Evolutionary conservation across 2,888 invertebrate species (phyloP), one percentile per base, ranked within the genome.

Genomic region (Cantharis rustica): DNA sequence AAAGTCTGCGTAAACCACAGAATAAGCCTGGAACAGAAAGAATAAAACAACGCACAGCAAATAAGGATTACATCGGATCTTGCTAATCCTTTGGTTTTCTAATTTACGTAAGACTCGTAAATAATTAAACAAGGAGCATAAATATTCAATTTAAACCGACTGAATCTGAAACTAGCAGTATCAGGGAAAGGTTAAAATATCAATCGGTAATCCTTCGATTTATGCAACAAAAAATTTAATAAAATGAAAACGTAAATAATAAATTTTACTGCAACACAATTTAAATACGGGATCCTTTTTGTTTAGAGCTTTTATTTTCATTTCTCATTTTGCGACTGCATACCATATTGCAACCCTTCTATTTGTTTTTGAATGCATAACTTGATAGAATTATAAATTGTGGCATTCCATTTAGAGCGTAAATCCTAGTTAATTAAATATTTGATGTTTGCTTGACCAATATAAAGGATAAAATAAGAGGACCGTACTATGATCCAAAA

Each of bases 81-180:
- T 20, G 64, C 23, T 66, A 66, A 66, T 66, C 64, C 64, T 20
- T 20, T 16, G 20, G 20, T 47, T 66, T 66, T n/a, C 20, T 20
- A 66, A 66, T 66, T 66, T 66, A 66, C n/a, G 64, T 66, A 66
- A 66, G 23, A 66, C 47, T 47, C 64, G 64, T 66, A 66, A 66
- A 66, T 66, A 66, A 66, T 66, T 66, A 66, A 66, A 66, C 64
- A 16, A 20, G 64, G 13, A 66, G 16, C n/a, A 66, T 66, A 66
- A 66, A 66, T 66, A n/a, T 66, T 23, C 64, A 66, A 66, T 23
- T 66, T 66, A 66, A 66, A 66, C 20, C 64, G n/a, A 66, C 64
- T 66, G 23, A 66, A 66, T 20, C 64, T 20, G 5, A 20, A n/a
- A 20, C 11, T 9, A n/a, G 47, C 47, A 47, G 47, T 2, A 47